Evolutionary conservation across 2,113 vertebrate genomes (phyloP).

Genomic region (Stigmatopora argus): DNA sequence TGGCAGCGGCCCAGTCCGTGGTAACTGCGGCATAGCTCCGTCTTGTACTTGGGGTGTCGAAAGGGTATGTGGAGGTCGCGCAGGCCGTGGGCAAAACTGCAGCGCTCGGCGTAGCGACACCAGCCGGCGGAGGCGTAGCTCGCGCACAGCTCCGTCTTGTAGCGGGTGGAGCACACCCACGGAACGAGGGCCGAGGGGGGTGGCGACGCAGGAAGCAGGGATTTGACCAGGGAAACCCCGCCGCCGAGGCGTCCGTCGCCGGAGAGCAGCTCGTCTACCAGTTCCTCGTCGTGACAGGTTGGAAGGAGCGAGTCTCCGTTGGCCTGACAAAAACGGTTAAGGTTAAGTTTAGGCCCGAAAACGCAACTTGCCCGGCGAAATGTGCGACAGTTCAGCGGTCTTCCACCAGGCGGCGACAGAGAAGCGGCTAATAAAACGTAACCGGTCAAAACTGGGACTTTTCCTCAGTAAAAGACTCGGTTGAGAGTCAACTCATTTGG

Average conservation of each 20-base stretch:
- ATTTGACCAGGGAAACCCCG: constrained; percentile 52
- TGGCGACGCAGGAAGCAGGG: constrained; percentile 62
- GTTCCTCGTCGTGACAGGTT: constrained; percentile 48
- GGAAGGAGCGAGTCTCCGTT: constrained; percentile 58
- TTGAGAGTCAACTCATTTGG: too few species aligned
- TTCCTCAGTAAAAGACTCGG: too few species aligned
- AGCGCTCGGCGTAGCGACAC: constrained; percentile 72
- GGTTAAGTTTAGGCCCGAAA: too few species aligned
- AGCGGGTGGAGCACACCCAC: constrained; percentile 71
- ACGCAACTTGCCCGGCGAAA: too few species aligned
- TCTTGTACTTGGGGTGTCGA: constrained; percentile 78
- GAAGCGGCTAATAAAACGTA: neutral
- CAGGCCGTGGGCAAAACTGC: constrained; percentile 76
- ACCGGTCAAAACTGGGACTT: too few species aligned
- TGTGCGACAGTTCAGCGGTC: neutral
- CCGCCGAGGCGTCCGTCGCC: constrained; percentile 12
- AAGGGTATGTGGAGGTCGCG: constrained; percentile 72
- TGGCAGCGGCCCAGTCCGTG: constrained; percentile 66
- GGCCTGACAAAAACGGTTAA: constrained; percentile 28
- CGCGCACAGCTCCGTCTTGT: constrained; percentile 76
- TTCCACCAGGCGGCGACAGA: neutral
- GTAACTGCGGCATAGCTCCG: constrained; percentile 70
- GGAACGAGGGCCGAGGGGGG: constrained; percentile 31
- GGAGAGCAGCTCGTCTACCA: constrained; percentile 51
- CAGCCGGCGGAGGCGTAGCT: constrained; percentile 60